Evolutionary conservation across 2,797 vertebrate genomes (phyloP).

Genomic region (Diplodus puntazzo): DNA sequence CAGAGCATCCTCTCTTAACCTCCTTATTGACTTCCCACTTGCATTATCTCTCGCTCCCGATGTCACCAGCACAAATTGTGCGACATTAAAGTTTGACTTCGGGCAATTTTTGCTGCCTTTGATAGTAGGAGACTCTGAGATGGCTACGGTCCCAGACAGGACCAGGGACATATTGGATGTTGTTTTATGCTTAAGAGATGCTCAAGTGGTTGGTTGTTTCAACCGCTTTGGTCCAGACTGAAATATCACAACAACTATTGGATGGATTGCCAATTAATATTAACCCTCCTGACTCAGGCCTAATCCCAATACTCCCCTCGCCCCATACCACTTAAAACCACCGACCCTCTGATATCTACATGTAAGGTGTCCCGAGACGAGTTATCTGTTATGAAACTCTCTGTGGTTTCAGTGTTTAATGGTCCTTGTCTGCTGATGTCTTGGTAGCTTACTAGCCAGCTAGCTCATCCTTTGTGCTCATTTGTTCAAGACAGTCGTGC

Average conservation of each 20-base stretch:
- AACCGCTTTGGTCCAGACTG: not conserved
- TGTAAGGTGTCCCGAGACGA: no score
- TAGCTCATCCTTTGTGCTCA: no score
- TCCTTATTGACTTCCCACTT: conserved; percentile 39
- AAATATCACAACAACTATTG: not conserved
- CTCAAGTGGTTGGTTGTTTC: not conserved
- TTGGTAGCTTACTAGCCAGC: no score
- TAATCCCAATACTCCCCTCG: no score
- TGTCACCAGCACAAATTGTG: conserved; percentile 27
- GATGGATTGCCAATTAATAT: not conserved
- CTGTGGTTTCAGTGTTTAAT: no score
- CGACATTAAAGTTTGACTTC: conserved; percentile 18
- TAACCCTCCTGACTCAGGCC: not conserved
- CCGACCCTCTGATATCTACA: no score
- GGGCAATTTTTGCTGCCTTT: not conserved
- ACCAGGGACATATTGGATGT: not conserved
- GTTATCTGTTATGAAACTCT: no score
- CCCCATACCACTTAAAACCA: no score
- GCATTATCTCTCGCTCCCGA: conserved; percentile 23
- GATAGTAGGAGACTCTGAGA: not conserved
- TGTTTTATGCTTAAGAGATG: not conserved
- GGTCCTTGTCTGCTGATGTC: no score
- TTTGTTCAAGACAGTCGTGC: no score
- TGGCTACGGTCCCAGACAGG: not conserved
- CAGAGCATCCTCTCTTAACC: conserved; percentile 43